phyloP scores from a whole-genome alignment of 2,797 vertebrate genomes.

The Sebastes hopkinsi region DNA sequence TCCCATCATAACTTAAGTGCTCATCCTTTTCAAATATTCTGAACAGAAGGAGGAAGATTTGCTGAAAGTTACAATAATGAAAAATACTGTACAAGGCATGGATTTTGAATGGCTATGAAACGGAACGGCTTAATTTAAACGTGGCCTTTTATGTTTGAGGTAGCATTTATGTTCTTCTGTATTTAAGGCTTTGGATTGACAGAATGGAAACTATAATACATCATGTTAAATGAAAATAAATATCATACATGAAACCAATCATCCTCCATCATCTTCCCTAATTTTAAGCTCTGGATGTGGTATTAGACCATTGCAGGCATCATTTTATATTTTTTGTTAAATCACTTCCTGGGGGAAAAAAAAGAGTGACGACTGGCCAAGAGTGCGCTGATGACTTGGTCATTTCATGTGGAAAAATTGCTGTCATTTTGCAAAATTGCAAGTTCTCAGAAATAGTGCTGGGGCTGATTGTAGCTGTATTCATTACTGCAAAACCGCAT shows the following conservation, averaged over 20 bases:
- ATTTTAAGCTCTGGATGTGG: slow-evolving; percentile 7
- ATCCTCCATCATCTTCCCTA: slow-evolving; percentile 16
- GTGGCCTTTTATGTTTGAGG: slow-evolving; percentile 2
- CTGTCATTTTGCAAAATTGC: slow-evolving; percentile 64
- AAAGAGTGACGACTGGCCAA: slow-evolving; percentile 10
- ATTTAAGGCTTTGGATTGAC: slow-evolving; percentile 13
- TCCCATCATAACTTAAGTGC: slow-evolving; percentile 42
- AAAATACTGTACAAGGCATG: slow-evolving; percentile 2
- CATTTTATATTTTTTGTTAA: slow-evolving; percentile 36
- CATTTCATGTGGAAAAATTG: slow-evolving; percentile 64
- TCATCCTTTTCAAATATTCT: slow-evolving; percentile 16
- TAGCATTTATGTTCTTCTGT: slow-evolving; percentile 13
- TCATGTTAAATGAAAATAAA: not conserved
- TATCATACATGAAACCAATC: slow-evolving; percentile 16
- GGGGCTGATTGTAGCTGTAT: slow-evolving; percentile 57
- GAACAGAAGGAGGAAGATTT: not conserved
- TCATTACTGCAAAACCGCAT: slow-evolving; percentile 34
- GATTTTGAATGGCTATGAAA: slow-evolving; percentile 6
- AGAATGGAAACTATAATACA: slow-evolving; percentile 29
- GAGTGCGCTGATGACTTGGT: slow-evolving; percentile 50
- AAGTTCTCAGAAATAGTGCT: slow-evolving; percentile 46
- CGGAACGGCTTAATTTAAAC: not conserved
- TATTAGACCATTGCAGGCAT: not conserved
- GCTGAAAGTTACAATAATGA: slow-evolving; percentile 9
- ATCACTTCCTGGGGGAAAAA: slow-evolving; percentile 18